Conservation (phyloP, 2,888 invertebrate genomes). For the Notodonta ziczac region DNA sequence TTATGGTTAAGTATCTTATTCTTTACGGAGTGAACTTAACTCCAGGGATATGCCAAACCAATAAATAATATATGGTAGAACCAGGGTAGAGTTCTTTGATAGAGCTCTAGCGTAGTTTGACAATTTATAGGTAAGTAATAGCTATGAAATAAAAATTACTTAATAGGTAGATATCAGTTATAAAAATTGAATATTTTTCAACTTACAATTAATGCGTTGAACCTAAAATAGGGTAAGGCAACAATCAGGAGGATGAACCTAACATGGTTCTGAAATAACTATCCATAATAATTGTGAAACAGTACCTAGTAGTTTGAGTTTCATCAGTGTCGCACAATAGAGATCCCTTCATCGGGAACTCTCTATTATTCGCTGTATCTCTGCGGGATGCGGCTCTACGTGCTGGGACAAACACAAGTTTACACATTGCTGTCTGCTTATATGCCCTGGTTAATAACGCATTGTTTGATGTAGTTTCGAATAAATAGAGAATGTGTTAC, state of each 20-base stretch:
- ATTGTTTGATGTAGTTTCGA: background rate
- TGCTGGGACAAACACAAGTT: conserved; percentile 15
- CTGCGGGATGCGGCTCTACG: conserved; percentile 11
- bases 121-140: no score
- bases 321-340: conserved; percentile 11
- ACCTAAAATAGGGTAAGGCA: background rate
- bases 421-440: conserved; percentile 15
- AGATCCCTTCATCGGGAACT: conserved; percentile 10
- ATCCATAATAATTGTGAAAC: conserved; percentile 10
- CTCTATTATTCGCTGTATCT: conserved; percentile 13
- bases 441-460: conserved; percentile 7
- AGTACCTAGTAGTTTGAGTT: conserved; percentile 12
- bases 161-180: no score
- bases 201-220: background rate
- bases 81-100: no score
- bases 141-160: no score
- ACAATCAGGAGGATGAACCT: background rate
- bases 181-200: no score
- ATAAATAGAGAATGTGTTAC: background rate
- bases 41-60: background rate
- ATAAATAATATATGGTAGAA: background rate
- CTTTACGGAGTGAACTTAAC: background rate
- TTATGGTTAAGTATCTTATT: background rate
- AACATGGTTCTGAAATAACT: conserved; percentile 10
- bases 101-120: background rate